Evolutionary conservation across 2,888 invertebrate species (phyloP).

Genomic region (Conchocele bisecta): DNA sequence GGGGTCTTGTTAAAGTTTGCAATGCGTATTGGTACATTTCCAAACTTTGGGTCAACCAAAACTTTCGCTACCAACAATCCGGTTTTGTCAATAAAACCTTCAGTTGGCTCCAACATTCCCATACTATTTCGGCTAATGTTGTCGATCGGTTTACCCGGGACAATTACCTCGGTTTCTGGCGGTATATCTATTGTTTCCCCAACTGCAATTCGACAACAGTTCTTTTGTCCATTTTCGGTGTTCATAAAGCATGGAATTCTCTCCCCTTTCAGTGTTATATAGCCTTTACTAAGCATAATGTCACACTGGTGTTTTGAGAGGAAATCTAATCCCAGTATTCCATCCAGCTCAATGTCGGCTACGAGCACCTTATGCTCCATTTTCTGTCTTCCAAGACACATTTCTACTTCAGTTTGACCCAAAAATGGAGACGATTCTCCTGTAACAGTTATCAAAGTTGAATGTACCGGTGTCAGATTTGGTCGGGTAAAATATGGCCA

Average conservation of each 20-base stretch:
- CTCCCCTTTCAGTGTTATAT: constrained; percentile 17
- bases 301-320: constrained; percentile 20
- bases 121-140: constrained; percentile 2
- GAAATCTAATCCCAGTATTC: constrained; percentile 32
- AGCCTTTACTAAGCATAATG: constrained; percentile 25
- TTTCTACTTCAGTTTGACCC: constrained; percentile 18
- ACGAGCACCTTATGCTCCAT: constrained; percentile 21
- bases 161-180: constrained; percentile 13
- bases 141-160: constrained; percentile 15
- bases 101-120: constrained; percentile 10
- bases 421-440: constrained; percentile 33
- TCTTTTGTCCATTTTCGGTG: constrained; percentile 1
- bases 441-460: constrained; percentile 29
- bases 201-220: constrained; percentile 29
- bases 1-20: constrained; percentile 26
- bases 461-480: constrained; percentile 1
- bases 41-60: constrained; percentile 16
- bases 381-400: constrained; percentile 5
- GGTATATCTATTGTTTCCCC: constrained; percentile 8
- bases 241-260: constrained; percentile 28
- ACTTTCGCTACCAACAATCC: constrained; percentile 38
- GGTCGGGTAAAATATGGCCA: background rate
- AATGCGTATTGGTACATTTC: constrained; percentile 9
- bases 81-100: constrained; percentile 19
- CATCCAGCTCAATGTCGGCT: constrained; percentile 17